Conservation (phyloP, 2,888 invertebrate genomes). For the Meiosimyza platycephala region DNA sequence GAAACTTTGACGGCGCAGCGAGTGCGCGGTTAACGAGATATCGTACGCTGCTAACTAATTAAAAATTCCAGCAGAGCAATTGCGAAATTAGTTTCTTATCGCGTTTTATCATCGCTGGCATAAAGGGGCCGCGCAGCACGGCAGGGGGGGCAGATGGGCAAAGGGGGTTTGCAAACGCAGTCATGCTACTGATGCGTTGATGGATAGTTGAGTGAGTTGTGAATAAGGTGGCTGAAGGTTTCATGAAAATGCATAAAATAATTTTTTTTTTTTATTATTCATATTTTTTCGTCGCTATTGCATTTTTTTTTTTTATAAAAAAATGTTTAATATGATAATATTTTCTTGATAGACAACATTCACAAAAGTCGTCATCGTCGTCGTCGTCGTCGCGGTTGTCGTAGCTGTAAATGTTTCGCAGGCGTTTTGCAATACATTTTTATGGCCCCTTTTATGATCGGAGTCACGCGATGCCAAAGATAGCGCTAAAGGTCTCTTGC, state of each 20-base stretch:
- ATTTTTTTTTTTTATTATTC: not conserved
- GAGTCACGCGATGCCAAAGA: constrained; percentile 55
- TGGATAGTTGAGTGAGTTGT: constrained; percentile 56
- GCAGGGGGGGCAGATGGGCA: no score
- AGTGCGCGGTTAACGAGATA: constrained; percentile 36
- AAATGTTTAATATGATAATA: constrained; percentile 57
- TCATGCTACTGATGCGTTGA: constrained; percentile 57
- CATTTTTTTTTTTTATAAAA: constrained; percentile 60
- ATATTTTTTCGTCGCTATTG: constrained; percentile 33
- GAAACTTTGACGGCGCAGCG: constrained; percentile 14
- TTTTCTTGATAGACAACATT: constrained; percentile 38
- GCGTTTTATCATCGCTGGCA: constrained; percentile 55
- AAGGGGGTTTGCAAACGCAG: constrained; percentile 37
- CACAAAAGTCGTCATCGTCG: no score
- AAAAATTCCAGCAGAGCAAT: constrained; percentile 60
- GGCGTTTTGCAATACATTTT: constrained; percentile 60
- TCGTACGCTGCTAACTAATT: constrained; percentile 49
- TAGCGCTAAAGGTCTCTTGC: not conserved
- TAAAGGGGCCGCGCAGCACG: no score
- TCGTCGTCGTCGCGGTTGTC: constrained; percentile 35
- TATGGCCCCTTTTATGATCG: constrained; percentile 53
- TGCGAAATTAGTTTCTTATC: constrained; percentile 63
- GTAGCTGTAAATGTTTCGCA: constrained; percentile 54
- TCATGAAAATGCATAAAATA: constrained; percentile 37
- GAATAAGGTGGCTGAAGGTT: constrained; percentile 33